Percentiles rank a stretch among this genome's conserved stretches.
Evolutionary conservation across 2,797 vertebrate species (phyloP).

Genomic region (Saxicola maurus): DNA sequence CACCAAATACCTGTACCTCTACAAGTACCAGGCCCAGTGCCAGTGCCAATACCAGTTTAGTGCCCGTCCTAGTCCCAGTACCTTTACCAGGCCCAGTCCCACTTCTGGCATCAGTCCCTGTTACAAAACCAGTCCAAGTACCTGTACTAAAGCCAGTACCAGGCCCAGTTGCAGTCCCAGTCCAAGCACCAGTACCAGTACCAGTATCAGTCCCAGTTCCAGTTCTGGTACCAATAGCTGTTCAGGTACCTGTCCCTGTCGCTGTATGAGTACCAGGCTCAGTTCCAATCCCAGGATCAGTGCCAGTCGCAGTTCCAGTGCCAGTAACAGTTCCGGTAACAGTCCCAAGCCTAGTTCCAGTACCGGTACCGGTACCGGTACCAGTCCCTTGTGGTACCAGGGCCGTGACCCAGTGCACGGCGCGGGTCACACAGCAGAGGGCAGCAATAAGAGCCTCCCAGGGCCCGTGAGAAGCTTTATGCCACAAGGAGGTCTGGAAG

Average conservation of each 20-base stretch:
- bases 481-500: not conserved
- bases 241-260: not conserved
- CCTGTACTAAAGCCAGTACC: too few relatives aligned
- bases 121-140: too few relatives aligned
- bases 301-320: not conserved
- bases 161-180: not conserved
- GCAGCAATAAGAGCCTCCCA: not conserved
- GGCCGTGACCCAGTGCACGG: accelerated
- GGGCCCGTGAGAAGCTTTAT: accelerated
- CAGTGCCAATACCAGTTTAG: too few relatives aligned
- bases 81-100: not conserved
- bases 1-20: too few relatives aligned
- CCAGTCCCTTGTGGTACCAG: not conserved
- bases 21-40: not conserved
- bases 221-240: too few relatives aligned
- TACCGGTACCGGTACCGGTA: not conserved
- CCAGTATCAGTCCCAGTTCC: not conserved
- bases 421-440: accelerated
- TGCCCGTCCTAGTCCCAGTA: too few relatives aligned
- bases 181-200: not conserved
- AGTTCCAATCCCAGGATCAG: too few relatives aligned
- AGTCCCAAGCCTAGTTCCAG: not conserved
- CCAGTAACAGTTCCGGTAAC: not conserved
- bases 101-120: accelerated
- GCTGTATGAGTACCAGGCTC: not conserved